Conservation (phyloP, 2,797 vertebrate species). For the Poeciliopsis gracilis region DNA sequence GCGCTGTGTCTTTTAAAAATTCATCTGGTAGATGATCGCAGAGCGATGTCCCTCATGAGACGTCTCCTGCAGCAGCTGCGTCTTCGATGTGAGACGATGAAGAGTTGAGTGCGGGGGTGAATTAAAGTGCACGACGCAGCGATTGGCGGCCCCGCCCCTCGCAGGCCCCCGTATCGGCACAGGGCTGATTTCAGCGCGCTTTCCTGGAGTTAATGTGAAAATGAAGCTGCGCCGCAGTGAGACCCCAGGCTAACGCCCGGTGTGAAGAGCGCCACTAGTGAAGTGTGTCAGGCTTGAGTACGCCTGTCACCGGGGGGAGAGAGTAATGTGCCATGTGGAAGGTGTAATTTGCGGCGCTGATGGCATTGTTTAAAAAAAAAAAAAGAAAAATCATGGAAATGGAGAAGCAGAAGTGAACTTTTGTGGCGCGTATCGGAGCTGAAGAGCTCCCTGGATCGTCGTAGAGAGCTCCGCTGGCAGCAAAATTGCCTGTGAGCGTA, state of each 20-base stretch:
- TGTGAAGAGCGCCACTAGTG: slow-evolving; percentile 66
- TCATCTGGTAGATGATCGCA: slow-evolving; percentile 37
- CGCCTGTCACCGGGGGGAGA: slow-evolving; percentile 65
- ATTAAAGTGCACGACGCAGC: slow-evolving; percentile 61
- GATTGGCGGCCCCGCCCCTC: slow-evolving; percentile 45
- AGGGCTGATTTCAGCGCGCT: slow-evolving; percentile 67
- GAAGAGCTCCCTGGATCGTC: slow-evolving; percentile 84
- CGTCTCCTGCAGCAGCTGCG: slow-evolving; percentile 58
- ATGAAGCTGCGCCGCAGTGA: slow-evolving; percentile 71
- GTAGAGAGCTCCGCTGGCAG: slow-evolving; percentile 83
- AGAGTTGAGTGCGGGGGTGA: slow-evolving; percentile 54
- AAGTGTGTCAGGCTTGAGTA: slow-evolving; percentile 74
- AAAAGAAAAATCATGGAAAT: slow-evolving; percentile 51
- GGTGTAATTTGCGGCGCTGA: slow-evolving; percentile 69
- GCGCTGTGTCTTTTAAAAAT: slow-evolving; percentile 21
- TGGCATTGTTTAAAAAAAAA: slow-evolving; percentile 65
- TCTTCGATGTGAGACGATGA: slow-evolving; percentile 48
- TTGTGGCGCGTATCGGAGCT: slow-evolving; percentile 77
- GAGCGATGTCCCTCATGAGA: slow-evolving; percentile 44
- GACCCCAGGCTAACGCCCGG: slow-evolving; percentile 59
- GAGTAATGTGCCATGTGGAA: slow-evolving; percentile 68
- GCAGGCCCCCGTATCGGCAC: slow-evolving; percentile 13
- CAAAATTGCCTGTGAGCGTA: slow-evolving; percentile 74
- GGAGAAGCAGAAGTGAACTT: slow-evolving; percentile 77
- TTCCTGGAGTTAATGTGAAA: slow-evolving; percentile 78